phyloP scores from a whole-genome alignment of 1,140 invertebrate genomes.

The Dendroctonus ponderosae region DNA sequence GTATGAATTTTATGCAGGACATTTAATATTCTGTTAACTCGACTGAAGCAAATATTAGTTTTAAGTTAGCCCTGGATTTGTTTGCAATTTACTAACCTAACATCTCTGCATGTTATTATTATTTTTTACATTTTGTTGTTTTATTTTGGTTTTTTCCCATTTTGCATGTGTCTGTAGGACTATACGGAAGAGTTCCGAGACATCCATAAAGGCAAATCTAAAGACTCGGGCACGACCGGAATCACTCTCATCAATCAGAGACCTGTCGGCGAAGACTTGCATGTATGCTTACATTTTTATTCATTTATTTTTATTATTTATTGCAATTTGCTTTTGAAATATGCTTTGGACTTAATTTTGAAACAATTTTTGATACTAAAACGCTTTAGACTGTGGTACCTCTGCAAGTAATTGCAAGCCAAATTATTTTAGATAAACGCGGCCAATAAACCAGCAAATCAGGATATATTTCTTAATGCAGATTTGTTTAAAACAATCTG shows the following conservation, averaged over 20 bases:
- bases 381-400: too few relatives aligned
- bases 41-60: background rate
- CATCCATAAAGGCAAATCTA: constrained; percentile 91
- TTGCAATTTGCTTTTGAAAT: background rate
- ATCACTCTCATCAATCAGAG: constrained; percentile 97
- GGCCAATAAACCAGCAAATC: too few relatives aligned
- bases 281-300: constrained; percentile 65
- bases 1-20: too few relatives aligned
- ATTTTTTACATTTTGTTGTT: constrained; percentile 9
- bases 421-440: too few relatives aligned
- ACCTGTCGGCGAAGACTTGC: constrained; percentile 90
- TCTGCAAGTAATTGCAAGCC: too few relatives aligned
- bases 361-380: too few relatives aligned
- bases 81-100: background rate
- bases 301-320: constrained; percentile 42
- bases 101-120: constrained; percentile 3
- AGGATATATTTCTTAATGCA: too few relatives aligned
- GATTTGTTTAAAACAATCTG: too few relatives aligned
- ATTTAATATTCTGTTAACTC: too few relatives aligned
- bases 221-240: constrained; percentile 83
- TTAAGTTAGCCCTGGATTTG: background rate
- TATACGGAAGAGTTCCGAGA: constrained; percentile 95
- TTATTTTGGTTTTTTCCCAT: constrained; percentile 28
- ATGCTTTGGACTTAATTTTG: too few relatives aligned
- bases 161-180: constrained; percentile 64